Conservation (phyloP, 53 echinoderm and acorn worm genomes). For the Paracentrotus lividus region DNA sequence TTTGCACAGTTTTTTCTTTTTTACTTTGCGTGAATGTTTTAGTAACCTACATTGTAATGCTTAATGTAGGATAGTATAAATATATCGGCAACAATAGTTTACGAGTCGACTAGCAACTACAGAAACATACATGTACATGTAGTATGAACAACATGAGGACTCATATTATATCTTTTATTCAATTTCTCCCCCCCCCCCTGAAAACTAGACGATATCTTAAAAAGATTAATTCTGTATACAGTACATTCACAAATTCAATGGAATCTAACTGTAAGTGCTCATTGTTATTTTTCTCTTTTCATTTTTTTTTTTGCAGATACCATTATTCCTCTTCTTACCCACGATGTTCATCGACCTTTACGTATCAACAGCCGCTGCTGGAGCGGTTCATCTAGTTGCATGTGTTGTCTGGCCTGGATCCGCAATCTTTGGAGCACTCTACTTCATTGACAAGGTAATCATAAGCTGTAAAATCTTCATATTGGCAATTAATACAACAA, state of each 20-base stretch:
- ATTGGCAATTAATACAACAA: no score
- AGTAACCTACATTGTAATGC: no score
- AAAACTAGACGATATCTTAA: no score
- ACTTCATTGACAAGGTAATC: constrained; percentile 79
- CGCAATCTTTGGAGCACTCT: constrained; percentile 69
- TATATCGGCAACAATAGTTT: no score
- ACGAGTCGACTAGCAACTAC: no score
- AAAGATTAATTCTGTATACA: no score
- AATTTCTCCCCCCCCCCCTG: neutral
- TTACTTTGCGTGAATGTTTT: no score
- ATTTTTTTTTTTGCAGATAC: neutral
- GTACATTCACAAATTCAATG: neutral
- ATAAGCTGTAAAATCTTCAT: no score
- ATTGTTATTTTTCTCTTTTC: neutral
- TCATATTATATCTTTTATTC: neutral
- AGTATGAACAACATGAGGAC: no score
- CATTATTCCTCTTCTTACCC: constrained; percentile 41
- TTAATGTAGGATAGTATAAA: no score
- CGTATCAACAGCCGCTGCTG: constrained; percentile 49
- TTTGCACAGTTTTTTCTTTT: no score
- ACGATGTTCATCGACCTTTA: constrained; percentile 47
- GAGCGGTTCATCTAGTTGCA: constrained; percentile 60
- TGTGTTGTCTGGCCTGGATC: constrained; percentile 68
- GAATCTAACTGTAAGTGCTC: neutral
- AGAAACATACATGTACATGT: no score